phyloP scores from a whole-genome alignment of 2,797 vertebrate species.

The Karalla daura region DNA sequence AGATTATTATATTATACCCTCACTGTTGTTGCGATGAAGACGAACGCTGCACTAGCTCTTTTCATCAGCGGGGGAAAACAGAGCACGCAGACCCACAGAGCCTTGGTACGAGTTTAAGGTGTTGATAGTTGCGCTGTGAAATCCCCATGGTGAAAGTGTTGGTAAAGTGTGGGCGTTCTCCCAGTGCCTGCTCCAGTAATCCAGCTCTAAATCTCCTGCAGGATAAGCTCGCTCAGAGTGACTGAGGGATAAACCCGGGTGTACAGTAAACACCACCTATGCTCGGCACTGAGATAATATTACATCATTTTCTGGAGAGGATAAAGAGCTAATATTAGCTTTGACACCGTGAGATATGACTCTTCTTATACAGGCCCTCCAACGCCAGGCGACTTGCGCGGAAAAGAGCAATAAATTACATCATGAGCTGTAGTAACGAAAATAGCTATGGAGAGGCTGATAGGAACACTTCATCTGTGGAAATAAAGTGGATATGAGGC shows the following conservation, averaged over 20 bases:
- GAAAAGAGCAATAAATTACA: neutral
- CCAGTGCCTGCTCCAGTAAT: conserved; percentile 41
- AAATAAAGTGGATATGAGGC: too few relatives aligned
- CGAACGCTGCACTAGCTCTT: neutral
- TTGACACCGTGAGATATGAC: conserved; percentile 22
- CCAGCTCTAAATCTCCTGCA: conserved; percentile 60
- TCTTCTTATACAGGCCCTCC: neutral
- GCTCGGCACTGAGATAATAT: conserved; percentile 41
- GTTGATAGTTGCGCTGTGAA: conserved; percentile 21
- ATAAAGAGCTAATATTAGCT: conserved; percentile 51
- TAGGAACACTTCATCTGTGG: too few relatives aligned
- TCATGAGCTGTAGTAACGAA: neutral
- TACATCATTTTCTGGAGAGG: conserved; percentile 38
- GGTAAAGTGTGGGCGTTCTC: conserved; percentile 39
- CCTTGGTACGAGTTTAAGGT: conserved; percentile 14
- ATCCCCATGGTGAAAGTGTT: conserved; percentile 48
- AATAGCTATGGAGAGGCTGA: too few relatives aligned
- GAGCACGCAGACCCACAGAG: neutral
- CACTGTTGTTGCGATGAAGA: neutral
- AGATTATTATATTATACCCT: neutral
- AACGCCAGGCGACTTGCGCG: neutral
- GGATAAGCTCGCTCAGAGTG: conserved; percentile 35
- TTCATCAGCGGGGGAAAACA: neutral
- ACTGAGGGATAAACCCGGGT: conserved; percentile 51
- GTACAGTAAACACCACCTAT: conserved; percentile 59